These are phyloP conservation scores for Nothocercus julius DNA, from an alignment of 2,113 vertebrate species.

Conservation along the genomic window DNA sequence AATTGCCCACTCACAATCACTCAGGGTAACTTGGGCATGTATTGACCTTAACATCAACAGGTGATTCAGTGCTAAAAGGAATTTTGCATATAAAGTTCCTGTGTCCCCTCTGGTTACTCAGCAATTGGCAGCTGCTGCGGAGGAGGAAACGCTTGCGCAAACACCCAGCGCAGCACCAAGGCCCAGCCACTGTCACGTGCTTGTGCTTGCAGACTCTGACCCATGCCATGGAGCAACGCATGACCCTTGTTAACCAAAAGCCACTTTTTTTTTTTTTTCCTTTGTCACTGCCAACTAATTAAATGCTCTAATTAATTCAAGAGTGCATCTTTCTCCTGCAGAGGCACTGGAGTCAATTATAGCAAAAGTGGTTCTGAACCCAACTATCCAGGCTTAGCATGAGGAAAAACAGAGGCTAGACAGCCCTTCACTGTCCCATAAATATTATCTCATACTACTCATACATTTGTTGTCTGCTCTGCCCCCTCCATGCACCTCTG, in stretches of 20 bases:
- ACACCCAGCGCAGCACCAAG: accelerated
- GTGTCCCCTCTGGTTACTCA: neutral
- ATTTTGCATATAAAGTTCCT: conserved; percentile 7
- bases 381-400: neutral
- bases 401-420: neutral
- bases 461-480: accelerated
- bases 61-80: neutral
- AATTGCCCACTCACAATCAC: neutral
- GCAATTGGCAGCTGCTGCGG: neutral
- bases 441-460: neutral
- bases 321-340: accelerated
- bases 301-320: neutral
- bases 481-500: neutral
- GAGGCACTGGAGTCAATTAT: accelerated
- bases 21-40: conserved; percentile 5
- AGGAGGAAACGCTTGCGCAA: conserved; percentile 37
- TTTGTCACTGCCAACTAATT: neutral
- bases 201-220: conserved; percentile 46
- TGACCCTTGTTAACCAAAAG: conserved; percentile 25
- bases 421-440: neutral
- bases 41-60: conserved; percentile 41
- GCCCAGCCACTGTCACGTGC: neutral
- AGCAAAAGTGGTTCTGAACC: neutral
- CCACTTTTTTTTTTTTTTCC: neutral
- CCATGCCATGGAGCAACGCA: neutral